Percentiles rank a stretch among this genome's conserved stretches.
These are phyloP conservation scores for Cosmia trapezina DNA, from an alignment of 2,888 invertebrate genomes.

Conservation along the genomic window DNA sequence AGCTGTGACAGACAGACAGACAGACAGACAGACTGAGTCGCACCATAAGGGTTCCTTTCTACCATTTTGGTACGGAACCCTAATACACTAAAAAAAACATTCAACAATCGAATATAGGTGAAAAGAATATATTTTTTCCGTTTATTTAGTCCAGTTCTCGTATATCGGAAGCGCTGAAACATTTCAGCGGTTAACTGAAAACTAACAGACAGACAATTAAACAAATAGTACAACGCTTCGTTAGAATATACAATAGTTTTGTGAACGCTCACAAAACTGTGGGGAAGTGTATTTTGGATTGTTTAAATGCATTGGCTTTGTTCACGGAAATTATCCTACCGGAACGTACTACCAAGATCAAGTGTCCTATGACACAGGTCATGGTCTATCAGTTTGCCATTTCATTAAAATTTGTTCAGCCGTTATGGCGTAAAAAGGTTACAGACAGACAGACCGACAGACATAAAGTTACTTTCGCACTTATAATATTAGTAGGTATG, in stretches of 20 bases:
- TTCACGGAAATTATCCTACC: not conserved
- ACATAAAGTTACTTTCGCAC: not conserved
- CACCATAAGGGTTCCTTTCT: too few relatives aligned
- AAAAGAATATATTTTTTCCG: slow-evolving; percentile 33
- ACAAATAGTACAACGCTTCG: slow-evolving; percentile 57
- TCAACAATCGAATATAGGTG: slow-evolving; percentile 6
- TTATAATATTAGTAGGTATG: not conserved
- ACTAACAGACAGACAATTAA: slow-evolving; percentile 64
- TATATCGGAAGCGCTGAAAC: slow-evolving; percentile 34
- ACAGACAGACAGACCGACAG: not conserved
- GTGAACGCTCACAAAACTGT: slow-evolving; percentile 30
- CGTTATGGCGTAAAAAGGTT: not conserved
- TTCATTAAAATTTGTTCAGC: not conserved
- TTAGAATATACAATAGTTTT: slow-evolving; percentile 46
- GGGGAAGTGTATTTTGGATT: slow-evolving; percentile 5
- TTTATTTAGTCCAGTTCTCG: slow-evolving; percentile 39
- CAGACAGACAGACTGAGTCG: too few relatives aligned
- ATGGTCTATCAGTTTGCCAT: not conserved
- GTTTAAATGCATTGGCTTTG: not conserved
- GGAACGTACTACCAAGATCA: not conserved
- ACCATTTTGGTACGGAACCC: too few relatives aligned
- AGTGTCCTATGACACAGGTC: too few relatives aligned
- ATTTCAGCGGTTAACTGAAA: slow-evolving; percentile 64
- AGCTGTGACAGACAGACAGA: too few relatives aligned
- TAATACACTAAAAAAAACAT: slow-evolving; percentile 17